Conservation (phyloP, 2,797 vertebrate genomes). For the Poliocrania exsul region DNA sequence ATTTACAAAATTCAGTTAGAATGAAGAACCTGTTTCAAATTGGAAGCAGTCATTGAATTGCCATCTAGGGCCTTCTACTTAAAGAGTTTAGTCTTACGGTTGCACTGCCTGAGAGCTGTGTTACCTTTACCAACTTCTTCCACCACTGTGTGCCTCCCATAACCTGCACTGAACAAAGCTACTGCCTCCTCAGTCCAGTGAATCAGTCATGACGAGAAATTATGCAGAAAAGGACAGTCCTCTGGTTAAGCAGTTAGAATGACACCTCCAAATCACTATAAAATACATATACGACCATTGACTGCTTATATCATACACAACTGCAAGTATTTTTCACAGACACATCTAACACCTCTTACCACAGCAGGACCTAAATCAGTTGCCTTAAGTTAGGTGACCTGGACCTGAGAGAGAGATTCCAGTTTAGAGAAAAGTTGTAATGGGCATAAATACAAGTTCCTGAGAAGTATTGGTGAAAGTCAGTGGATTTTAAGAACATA, state of each 20-base stretch:
- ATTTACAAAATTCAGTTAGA: neutral
- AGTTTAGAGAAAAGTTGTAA: neutral
- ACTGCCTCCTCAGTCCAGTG: neutral
- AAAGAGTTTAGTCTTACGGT: neutral
- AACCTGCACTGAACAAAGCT: neutral
- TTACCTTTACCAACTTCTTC: neutral
- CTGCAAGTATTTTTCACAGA: neutral
- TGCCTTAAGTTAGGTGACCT: neutral
- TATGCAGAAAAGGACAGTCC: neutral
- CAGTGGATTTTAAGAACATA: neutral
- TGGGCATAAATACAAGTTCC: neutral
- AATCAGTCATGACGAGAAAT: neutral
- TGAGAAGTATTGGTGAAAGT: neutral
- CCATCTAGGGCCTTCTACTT: neutral
- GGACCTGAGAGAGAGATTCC: neutral
- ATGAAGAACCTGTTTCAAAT: neutral
- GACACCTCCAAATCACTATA: neutral
- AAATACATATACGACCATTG: neutral
- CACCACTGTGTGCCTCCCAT: fast-evolving
- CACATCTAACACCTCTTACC: neutral
- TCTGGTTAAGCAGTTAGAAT: neutral
- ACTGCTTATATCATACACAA: neutral
- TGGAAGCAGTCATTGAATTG: neutral
- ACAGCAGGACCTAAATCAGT: neutral
- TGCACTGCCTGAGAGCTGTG: neutral